A percentile compares a stretch with the other conserved stretches of the same genome.
Conservation (phyloP, 2,113 vertebrate genomes). For the Verasper variegatus region DNA sequence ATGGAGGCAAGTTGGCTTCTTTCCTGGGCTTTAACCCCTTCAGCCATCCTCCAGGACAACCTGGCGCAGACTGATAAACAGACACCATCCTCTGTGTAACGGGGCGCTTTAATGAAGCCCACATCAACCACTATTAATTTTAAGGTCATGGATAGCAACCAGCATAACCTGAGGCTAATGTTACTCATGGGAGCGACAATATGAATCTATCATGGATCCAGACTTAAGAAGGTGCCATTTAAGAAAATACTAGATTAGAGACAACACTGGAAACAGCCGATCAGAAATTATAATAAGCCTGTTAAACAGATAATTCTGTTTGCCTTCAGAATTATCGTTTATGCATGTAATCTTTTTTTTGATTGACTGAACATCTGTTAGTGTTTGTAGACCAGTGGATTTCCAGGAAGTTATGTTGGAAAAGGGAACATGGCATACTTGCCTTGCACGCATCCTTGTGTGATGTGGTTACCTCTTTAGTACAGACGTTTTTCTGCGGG, state of each 20-base stretch:
- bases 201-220: conserved; percentile 11
- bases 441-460: conserved; percentile 57
- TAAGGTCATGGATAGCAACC: conserved; percentile 59
- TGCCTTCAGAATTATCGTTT: conserved; percentile 29
- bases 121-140: conserved; percentile 76
- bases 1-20: conserved; percentile 58
- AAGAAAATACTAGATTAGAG: conserved; percentile 37
- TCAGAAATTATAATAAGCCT: conserved; percentile 15
- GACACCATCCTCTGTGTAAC: conserved; percentile 53
- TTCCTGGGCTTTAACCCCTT: conserved; percentile 68
- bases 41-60: conserved; percentile 56
- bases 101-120: conserved; percentile 63
- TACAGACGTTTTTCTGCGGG: conserved; percentile 52
- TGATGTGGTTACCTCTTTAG: conserved; percentile 71
- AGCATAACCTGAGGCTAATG: conserved; percentile 68
- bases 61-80: conserved; percentile 69
- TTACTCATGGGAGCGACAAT: conserved; percentile 45
- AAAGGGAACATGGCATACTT: conserved; percentile 45
- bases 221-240: conserved; percentile 15
- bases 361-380: conserved; percentile 62
- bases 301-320: conserved; percentile 26
- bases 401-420: conserved; percentile 54
- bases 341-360: conserved; percentile 28
- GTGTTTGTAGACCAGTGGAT: conserved; percentile 52
- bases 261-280: background rate